Evolutionary conservation across 2,888 invertebrate genomes (phyloP), one percentile per base, ranked within the genome.

Genomic region (Papilio gigon): DNA sequence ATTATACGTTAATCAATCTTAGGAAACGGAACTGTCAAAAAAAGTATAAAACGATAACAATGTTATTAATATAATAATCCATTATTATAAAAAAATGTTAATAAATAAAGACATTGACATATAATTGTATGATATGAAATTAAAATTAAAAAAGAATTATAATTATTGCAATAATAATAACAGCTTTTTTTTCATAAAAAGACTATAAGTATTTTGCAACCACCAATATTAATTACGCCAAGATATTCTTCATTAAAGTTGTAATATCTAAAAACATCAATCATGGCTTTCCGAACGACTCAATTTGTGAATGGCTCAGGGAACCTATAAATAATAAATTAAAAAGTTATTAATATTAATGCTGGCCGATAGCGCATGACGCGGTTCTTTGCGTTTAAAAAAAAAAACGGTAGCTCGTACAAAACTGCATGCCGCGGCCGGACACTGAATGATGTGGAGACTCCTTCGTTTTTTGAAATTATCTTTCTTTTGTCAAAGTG

Each of bases 371-470:
- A 73, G 88, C 80, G 81, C 86, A 76, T 79, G 84, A 83, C 89
- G 75, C 75, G 74, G 76, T 81, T 83, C 88, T 78, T 76, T 76
- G 72, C 71, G 74, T 77, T 75, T 76, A 80, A 81, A 87, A 89
- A 87, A 89, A 89, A 87, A 83, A 80, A 87, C 89, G 74, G 90
- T 89, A 89, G 91, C 89, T 73, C 68, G 77, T 79, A 81, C 79
- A 81, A 82, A 82, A 83, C 84, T 84, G 87, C 86, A 84, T 84
- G 82, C 85, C 83, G 77, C 71, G 71, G 71, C 67, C 70, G 84
- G 81, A 88, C 86, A 88, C 75, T 80, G 85, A 85, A 77, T 84
- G 86, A 84, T 81, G 83, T 84, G 78, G 88, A 88, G 86, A 75
- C 67, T 81, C 68, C 71, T 73, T 79, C 73, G 71, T 79, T 79